Conservation (phyloP, 2,113 vertebrate species). For the Enhydra lutris region DNA sequence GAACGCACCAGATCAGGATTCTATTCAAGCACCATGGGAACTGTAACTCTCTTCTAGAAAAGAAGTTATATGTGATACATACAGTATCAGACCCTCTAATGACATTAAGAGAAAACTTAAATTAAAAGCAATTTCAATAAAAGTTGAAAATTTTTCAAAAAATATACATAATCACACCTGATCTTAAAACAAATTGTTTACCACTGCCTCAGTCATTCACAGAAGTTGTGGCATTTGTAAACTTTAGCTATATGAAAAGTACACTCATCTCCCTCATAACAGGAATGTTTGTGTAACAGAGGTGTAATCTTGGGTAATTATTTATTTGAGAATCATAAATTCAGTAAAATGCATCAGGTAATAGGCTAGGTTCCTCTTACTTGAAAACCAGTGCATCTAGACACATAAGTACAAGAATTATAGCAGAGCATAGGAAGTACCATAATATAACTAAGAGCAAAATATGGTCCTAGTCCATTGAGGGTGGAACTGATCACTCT, state of each 20-base stretch:
- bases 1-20: background rate
- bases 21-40: background rate
- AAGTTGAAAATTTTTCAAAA: background rate
- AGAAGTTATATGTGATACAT: background rate
- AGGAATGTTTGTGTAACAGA: background rate
- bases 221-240: background rate
- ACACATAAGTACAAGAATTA: background rate
- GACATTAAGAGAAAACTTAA: background rate
- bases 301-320: background rate
- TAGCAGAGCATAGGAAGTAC: background rate
- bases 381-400: background rate
- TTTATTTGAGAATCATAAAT: background rate
- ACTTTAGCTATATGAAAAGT: background rate
- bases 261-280: background rate
- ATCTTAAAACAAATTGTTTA: background rate
- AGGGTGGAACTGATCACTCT: background rate
- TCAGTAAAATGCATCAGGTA: background rate
- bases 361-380: background rate
- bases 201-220: background rate
- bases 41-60: background rate
- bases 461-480: background rate
- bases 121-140: background rate
- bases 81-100: background rate
- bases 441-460: background rate
- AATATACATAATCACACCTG: background rate